phyloP scores from a whole-genome alignment of 2,113 vertebrate genomes.

The Meles meles region DNA sequence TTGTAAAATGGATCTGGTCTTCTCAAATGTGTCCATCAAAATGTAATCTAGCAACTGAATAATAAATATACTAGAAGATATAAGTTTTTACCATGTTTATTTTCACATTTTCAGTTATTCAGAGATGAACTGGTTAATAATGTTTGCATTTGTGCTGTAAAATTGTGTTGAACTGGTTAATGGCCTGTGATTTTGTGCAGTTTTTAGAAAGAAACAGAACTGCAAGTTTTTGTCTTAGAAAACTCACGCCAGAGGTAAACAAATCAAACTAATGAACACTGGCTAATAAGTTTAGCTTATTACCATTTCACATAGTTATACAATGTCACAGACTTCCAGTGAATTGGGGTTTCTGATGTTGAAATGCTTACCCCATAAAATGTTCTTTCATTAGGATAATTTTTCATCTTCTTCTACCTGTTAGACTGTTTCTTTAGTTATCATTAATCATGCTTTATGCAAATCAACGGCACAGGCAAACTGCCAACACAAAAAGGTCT shows the following conservation, averaged over 20 bases:
- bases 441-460: constrained; percentile 41
- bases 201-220: background rate
- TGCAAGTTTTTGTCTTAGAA: background rate
- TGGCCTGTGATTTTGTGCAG: background rate
- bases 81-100: background rate
- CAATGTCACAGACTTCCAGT: background rate
- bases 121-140: background rate
- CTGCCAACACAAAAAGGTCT: background rate
- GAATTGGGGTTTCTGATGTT: background rate
- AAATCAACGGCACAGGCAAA: constrained; percentile 46
- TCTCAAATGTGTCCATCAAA: background rate
- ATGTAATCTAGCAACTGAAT: background rate
- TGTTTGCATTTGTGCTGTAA: background rate
- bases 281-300: background rate
- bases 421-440: constrained; percentile 30
- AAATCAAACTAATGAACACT: background rate
- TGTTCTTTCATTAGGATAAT: constrained; percentile 25
- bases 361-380: constrained; percentile 15
- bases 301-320: constrained; percentile 11
- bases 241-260: background rate
- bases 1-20: background rate
- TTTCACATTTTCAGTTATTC: background rate
- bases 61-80: background rate
- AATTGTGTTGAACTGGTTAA: background rate
- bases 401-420: constrained; percentile 52